Evolutionary conservation across 2,113 vertebrate species (phyloP).

Genomic region (Meriones unguiculatus): DNA sequence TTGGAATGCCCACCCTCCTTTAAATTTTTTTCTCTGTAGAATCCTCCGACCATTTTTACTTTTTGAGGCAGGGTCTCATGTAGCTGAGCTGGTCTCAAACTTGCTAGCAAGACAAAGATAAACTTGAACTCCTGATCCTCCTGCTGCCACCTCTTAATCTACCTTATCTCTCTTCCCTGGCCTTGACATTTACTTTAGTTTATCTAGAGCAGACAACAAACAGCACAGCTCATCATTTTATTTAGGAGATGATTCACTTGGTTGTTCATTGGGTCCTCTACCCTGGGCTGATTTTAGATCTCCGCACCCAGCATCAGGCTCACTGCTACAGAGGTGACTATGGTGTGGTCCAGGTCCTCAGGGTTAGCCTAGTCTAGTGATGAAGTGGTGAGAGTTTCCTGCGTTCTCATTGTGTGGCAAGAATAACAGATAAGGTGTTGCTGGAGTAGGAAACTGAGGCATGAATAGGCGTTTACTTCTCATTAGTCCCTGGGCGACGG

Average conservation of each 20-base stretch:
- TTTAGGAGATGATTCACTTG: neutral
- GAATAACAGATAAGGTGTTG: neutral
- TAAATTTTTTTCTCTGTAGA: neutral
- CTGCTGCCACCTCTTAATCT: neutral
- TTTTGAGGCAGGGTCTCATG: neutral
- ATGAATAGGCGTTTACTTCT: neutral
- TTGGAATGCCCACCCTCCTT: neutral
- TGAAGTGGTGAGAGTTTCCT: neutral
- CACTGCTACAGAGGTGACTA: neutral
- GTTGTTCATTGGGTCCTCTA: neutral
- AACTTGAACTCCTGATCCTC: neutral
- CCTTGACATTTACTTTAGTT: neutral
- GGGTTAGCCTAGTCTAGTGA: neutral
- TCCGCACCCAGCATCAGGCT: neutral
- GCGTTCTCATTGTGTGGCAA: neutral
- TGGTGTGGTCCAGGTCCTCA: neutral
- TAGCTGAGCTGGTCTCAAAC: neutral
- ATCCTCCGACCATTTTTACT: neutral
- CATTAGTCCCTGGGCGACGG: neutral
- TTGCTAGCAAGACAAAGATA: neutral
- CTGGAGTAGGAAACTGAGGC: neutral
- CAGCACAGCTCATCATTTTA: neutral
- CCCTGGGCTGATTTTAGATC: neutral
- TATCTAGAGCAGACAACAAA: neutral
- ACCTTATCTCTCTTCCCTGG: rapidly evolving